Base-by-base conservation (phyloP, 2,797 vertebrate species). In the Oreortyx pictus region DNA sequence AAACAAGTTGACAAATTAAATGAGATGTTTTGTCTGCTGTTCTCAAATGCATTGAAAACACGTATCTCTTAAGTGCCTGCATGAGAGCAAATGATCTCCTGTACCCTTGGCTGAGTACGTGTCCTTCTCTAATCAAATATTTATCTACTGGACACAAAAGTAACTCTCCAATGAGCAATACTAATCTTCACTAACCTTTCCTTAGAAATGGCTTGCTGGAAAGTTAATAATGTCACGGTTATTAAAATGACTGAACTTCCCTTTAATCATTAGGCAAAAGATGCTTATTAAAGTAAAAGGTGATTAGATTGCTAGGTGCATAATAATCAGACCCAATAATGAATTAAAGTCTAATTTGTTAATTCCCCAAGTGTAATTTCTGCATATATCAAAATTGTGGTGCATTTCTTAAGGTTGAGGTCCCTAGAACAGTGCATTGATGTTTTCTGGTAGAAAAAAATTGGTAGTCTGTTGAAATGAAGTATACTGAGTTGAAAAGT, bases 81-180 rank as follows among this genome's bases (percentile, higher is more conserved):
- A 2, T 77, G 85, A 88, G 74, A 74, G 74, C 74, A 56, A 71
- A 76, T 1, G 29, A 37, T 84, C 86, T 73, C 91, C 71, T 74
- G 25, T 18, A 54, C 65, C 78, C 79, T 78, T 60, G 85, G 74
- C 82, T 65, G 64, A 67, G 77, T 49, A 18, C 41, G 71, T 49
- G 79, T 91, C 87, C 90, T 96, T 93, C 97, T 94, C 96, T 97
- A 95, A 95, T 96, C 94, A 96, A 97, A 93, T 96, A 92, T 97
- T 96, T 95, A 86, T 96, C 95, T 96, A 80, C 89, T 88, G 97
- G 97, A 97, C 97, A 97, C 96, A 96, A 91, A 96, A 94, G 82
- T 95, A 94, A 95, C 95, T 96, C 96, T 97, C 97, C 73, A 83
- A 74, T 95, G 97, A 95, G 95, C 94, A 95, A 86, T 96, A 96